A percentile compares a stretch with the other conserved stretches of the same genome.
Evolutionary conservation across 92 coral and sea anemone species (phyloP).

Genomic region (Parazoanthus atlanticus): DNA sequence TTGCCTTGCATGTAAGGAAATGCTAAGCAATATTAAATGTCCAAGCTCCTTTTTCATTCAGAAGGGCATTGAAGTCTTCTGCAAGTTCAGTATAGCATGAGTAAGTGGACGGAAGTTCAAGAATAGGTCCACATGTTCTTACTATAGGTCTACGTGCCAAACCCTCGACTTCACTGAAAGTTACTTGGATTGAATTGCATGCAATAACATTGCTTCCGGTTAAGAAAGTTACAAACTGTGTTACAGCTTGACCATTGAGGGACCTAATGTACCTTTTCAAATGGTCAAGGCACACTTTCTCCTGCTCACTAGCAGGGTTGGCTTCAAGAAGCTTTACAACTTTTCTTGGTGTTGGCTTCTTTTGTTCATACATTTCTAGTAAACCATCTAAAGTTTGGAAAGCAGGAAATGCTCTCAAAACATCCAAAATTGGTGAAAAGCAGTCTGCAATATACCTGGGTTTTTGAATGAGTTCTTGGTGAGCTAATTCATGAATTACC

Average conservation of each 20-base stretch:
- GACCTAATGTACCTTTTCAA: too few species aligned
- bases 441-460: constrained; percentile 51
- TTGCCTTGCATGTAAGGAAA: not conserved
- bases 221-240: too few species aligned
- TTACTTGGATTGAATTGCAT: constrained; percentile 29
- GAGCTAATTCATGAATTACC: constrained; percentile 55
- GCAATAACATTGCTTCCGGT: too few species aligned
- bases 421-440: constrained; percentile 24
- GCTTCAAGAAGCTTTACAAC: constrained; percentile 42
- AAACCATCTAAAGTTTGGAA: constrained; percentile 40
- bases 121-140: constrained; percentile 35
- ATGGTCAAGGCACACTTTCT: constrained; percentile 36
- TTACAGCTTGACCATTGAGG: too few species aligned
- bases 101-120: constrained; percentile 38
- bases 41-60: constrained; percentile 21
- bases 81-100: constrained; percentile 41
- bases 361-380: constrained; percentile 45
- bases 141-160: constrained; percentile 40
- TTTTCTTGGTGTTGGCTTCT: constrained; percentile 48
- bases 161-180: constrained; percentile 36
- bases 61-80: constrained; percentile 27
- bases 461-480: constrained; percentile 67
- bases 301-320: constrained; percentile 40
- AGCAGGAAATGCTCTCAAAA: constrained; percentile 23
- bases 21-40: constrained; percentile 12